Evolutionary conservation across 2,797 vertebrate genomes (phyloP), one percentile per base, ranked within the genome.

Genomic region (Typhlichthys eigenmanni): DNA sequence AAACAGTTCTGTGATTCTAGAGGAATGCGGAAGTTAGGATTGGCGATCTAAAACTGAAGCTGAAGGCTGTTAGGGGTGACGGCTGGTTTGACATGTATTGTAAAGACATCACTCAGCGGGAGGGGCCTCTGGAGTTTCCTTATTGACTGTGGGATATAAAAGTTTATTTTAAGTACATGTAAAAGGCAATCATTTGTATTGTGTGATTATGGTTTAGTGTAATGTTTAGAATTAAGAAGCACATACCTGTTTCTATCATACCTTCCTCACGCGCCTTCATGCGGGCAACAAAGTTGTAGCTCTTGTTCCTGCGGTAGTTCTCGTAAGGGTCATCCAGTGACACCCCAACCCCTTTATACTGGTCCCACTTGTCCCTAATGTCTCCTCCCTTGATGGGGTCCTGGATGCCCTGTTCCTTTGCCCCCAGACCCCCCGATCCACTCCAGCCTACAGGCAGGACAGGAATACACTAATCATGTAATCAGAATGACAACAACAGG

Each of bases 181-280:
- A 45, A 17, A 13, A 38, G 24, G 24, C 3, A 24, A 0, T 24
- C 24, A 29, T 32, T 32, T 51, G 43, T 47, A 24, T 60, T 10
- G 13, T 46, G 29, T 13, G 11, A 19, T 7, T 38, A 52, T 13
- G 24, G 24, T 24, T 24, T 24, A 24, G 24, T 24, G 14, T 13
- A 4, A 5, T 2, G n/a, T 32, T 13, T 24, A 24, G 24, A 24
- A 24, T 24, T 24, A 24, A 24, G 24, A 24, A 24, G 7, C 12
- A 16, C 13, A 14, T 34, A 1, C 10, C 13, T 45, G 47, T n/a
- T 2, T 2, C 7, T 4, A 0, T 10, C 91, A 88, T 93, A 96
- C 97, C 95, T 91, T 99, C 97, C 60, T 98, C 97, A 59, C 98
- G 85, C 49, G 98, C 97, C 88, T 98, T 99, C 97, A 99, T 98